Conservation (phyloP, 2,797 vertebrate genomes). For the Glossophaga mutica region DNA sequence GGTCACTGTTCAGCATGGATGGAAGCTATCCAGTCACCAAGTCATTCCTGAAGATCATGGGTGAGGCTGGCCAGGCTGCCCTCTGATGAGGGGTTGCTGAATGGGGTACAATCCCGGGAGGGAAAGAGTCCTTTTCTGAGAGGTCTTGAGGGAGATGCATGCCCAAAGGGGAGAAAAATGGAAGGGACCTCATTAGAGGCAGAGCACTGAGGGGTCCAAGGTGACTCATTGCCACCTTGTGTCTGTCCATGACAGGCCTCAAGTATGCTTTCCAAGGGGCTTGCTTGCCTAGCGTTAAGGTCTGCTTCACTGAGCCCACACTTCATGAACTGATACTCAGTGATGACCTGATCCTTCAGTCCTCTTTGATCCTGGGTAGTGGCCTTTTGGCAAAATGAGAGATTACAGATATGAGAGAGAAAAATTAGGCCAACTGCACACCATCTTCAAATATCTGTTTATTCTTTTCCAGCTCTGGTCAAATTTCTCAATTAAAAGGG, state of each 20-base stretch:
- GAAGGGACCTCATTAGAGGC: background rate
- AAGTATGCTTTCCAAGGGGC: background rate
- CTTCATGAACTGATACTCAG: background rate
- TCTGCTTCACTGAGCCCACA: no score
- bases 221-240: background rate
- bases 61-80: background rate
- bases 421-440: background rate
- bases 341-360: background rate
- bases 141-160: background rate
- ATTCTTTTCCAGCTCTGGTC: conserved; percentile 22
- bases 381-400: background rate
- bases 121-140: background rate
- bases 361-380: background rate
- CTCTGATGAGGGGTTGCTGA: background rate
- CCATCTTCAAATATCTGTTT: background rate
- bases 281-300: background rate
- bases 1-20: background rate
- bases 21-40: background rate
- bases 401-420: background rate
- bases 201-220: accelerated
- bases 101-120: background rate
- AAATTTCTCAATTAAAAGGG: background rate
- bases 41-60: background rate
- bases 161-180: background rate
- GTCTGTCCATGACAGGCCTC: background rate